Conservation (phyloP, 2,113 vertebrate species). For the Macquaria australasica region DNA sequence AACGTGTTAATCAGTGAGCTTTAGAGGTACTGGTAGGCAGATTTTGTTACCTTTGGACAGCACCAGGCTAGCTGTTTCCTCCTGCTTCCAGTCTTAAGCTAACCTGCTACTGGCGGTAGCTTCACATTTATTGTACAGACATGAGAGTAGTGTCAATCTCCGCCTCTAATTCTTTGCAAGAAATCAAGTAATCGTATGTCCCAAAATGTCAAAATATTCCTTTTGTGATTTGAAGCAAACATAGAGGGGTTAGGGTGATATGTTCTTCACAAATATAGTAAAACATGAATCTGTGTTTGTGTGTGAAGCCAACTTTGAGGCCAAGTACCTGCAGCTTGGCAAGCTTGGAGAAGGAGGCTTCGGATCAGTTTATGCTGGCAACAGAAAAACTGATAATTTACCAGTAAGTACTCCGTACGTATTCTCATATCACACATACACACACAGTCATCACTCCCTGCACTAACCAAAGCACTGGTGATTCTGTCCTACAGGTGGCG, state of each 20-base stretch:
- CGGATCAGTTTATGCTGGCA: not conserved
- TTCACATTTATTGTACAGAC: no score
- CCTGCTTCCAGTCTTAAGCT: no score
- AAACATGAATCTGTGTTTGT: slow-evolving; percentile 5
- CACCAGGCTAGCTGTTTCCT: no score
- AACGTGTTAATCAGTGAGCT: no score
- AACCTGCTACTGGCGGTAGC: no score
- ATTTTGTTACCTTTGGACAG: no score
- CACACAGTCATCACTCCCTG: not conserved
- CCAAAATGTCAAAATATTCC: no score
- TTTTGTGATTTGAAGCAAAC: no score
- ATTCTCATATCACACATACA: not conserved
- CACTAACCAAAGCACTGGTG: not conserved
- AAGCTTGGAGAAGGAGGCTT: not conserved
- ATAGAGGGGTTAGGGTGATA: not conserved
- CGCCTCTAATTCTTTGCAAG: no score
- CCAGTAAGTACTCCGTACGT: not conserved
- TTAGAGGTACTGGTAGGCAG: no score
- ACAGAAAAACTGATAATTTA: not conserved
- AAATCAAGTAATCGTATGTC: no score
- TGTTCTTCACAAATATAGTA: not conserved
- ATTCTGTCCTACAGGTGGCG: slow-evolving; percentile 6
- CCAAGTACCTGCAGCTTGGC: not conserved
- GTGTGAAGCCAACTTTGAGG: not conserved
- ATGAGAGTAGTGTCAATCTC: no score